Base-by-base conservation (phyloP, 2,797 vertebrate species). In the Coregonus sp. region DNA sequence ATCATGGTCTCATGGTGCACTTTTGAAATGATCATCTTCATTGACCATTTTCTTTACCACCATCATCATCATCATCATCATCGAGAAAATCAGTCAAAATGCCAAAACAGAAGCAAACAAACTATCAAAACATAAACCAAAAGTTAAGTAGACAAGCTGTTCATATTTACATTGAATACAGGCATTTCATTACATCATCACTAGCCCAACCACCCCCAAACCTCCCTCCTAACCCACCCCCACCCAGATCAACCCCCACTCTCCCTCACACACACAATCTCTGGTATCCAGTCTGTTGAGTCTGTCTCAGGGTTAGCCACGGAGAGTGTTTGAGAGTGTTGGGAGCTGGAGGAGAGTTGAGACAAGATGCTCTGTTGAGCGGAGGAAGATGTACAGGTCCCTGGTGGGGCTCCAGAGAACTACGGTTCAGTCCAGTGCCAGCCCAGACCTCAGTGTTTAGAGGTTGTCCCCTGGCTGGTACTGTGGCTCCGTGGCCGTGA, bases 391-490 rank as follows among this genome's bases (percentile, higher is more conserved):
- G 83, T 88, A 85, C 86, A 87, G 14, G 78, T 83, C 80, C 78
- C 80, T 75, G 80, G 79, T 78, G 77, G 76, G 79, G 75, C 72
- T 84, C 65, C 84, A 81, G 68, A 81, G 9, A 29, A n/a, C 67
- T 40, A n/a, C 4, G 37, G 70, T 73, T 61, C 18, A 73, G 78
- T 63, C 73, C 72, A 80, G 77, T 82, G 77, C 33, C 2, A 5
- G 52, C 47, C 47, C 14, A 12, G 40, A 74, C 66, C 78, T 85
- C 83, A 70, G 76, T 69, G 86, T 90, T 95, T 94, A 99, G 92
- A 99, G 97, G 94, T 99, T 99, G 90, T 99, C 97, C 0, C 97
- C 97, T 0, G 97, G 97, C 89, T 99, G 97, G 89, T 99, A 99
- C 91, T 98, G 97, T 89, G 97, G 97, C 92, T 99, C 97, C 25